These are phyloP conservation scores for Nerophis lumbriciformis DNA, from an alignment of 2,113 vertebrate species.

Conservation along the genomic window DNA sequence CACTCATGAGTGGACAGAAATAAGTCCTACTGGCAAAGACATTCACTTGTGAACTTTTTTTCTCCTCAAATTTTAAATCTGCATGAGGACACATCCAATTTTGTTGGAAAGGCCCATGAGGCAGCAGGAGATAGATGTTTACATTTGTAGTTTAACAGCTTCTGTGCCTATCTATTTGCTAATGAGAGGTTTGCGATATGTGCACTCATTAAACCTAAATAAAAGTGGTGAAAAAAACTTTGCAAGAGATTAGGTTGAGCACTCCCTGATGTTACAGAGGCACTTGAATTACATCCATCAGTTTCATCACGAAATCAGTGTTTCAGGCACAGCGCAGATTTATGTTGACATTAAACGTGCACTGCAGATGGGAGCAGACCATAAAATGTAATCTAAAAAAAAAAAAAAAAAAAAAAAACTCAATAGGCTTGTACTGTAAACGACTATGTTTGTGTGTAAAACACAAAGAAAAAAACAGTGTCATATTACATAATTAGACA, in stretches of 20 bases:
- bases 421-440: conserved; percentile 4
- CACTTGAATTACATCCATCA: conserved; percentile 5
- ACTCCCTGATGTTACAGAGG: conserved; percentile 14
- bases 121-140: conserved; percentile 30
- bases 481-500: conserved; percentile 2
- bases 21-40: conserved; percentile 26
- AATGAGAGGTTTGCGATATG: conserved; percentile 11
- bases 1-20: conserved; percentile 28
- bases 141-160: conserved; percentile 25
- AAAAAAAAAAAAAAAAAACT: neutral
- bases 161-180: conserved; percentile 19
- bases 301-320: conserved; percentile 10
- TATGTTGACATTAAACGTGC: conserved; percentile 7
- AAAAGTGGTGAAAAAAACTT: conserved; percentile 20
- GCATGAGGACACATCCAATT: conserved; percentile 35
- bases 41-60: conserved; percentile 42
- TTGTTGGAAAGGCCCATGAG: conserved; percentile 26
- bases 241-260: conserved; percentile 5
- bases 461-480: conserved; percentile 3
- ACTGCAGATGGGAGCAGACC: neutral
- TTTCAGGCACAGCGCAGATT: neutral
- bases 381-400: neutral
- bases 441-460: neutral
- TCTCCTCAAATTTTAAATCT: conserved; percentile 30
- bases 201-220: conserved; percentile 22